Evolutionary conservation across 2,797 vertebrate species (phyloP), one percentile per base, ranked within the genome.

Genomic region (Melanotaenia nigrans): DNA sequence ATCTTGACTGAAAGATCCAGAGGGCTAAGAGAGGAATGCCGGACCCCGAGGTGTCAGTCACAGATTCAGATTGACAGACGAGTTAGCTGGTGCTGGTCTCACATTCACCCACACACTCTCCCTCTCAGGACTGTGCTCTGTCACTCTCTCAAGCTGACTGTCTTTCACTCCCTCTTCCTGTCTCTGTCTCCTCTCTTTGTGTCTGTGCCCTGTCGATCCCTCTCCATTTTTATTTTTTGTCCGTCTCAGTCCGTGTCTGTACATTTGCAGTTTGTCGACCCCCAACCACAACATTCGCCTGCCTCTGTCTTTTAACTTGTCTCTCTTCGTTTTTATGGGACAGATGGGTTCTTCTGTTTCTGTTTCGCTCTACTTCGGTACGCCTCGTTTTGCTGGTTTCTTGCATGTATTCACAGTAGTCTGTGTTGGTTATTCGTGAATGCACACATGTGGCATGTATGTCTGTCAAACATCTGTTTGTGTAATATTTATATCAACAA

Each of bases 41-140:
- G 81, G 81, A 89, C 87, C 84, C 89, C 2, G 20, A 70, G 82
- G 88, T 92, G 90, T 84, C 92, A 92, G 90, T 93, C 92, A 89
- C 73, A 77, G 73, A 83, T 79, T 71, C 49, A 61, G 90, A 91
- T 83, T 92, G 90, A 93, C 89, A 91, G 90, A 89, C 89, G 79
- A 85, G 84, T 87, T 74, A 85, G 85, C 75, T 62, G 55, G 77
- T 70, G 38, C 81, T 71, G 85, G 87, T 85, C 85, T 86, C 88
- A 88, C 89, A 87, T 73, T 89, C 91, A 89, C 90, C 78, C 89
- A 87, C 90, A 81, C 88, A 81, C 78, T 68, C 81, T 68, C 85
- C 65, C 89, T 85, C 90, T 62, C 84, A 87, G 85, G 87, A 87
- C 85, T 57, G 68, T 81, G 72, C 86, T 85, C 83, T 85, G 85